These are phyloP conservation scores for Creontiades dilutus DNA, from an alignment of 2,888 invertebrate genomes.

Conservation along the genomic window DNA sequence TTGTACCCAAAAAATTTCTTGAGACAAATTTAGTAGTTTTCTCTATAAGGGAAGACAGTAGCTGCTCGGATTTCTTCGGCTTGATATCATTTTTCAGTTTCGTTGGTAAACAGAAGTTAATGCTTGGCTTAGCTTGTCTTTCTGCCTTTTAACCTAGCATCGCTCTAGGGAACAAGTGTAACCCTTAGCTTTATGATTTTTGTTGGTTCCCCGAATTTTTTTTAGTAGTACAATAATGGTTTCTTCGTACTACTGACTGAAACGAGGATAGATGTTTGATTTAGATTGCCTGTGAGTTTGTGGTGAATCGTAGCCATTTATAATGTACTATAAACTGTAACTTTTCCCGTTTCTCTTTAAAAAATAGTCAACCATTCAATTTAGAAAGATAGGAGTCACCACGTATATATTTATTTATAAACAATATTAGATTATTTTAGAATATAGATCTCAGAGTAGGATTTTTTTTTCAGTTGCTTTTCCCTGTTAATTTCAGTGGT, in stretches of 20 bases:
- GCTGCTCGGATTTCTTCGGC: constrained; percentile 6
- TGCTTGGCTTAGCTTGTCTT: constrained; percentile 53
- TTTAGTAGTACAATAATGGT: neutral
- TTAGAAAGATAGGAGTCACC: neutral
- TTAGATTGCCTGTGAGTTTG: constrained; percentile 20
- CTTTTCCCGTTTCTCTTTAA: constrained; percentile 5
- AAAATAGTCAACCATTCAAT: neutral
- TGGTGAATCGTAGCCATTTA: constrained; percentile 16
- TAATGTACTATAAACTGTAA: neutral
- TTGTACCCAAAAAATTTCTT: constrained; percentile 32
- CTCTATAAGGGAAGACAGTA: neutral
- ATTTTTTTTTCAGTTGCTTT: constrained; percentile 6
- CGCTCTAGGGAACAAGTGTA: neutral
- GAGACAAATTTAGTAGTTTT: constrained; percentile 31
- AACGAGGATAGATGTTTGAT: neutral
- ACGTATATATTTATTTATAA: neutral
- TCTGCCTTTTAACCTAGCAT: constrained; percentile 26
- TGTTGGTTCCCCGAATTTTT: neutral
- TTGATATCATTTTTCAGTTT: constrained; percentile 1
- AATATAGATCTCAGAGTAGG: neutral
- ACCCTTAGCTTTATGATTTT: neutral
- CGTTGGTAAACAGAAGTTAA: constrained; percentile 4
- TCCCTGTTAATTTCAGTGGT: neutral
- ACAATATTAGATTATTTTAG: neutral
- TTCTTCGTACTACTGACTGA: neutral